These are phyloP conservation scores for Sebastes nivosus DNA, from an alignment of 2,797 vertebrate species.

Conservation along the genomic window DNA sequence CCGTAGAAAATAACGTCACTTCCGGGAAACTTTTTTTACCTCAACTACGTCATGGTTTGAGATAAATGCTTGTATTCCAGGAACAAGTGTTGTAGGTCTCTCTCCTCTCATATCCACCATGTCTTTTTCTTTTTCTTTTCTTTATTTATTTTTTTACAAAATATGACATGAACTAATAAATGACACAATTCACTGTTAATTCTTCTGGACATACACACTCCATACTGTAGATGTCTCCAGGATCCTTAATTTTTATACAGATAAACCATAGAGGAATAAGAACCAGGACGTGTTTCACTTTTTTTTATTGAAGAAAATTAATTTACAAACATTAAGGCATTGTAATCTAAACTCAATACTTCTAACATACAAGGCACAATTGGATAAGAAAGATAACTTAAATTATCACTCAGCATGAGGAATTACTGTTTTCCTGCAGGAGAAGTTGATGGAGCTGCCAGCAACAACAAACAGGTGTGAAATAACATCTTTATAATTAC, in stretches of 20 bases:
- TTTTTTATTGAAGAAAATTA: no score
- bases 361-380: no score
- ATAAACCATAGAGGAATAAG: conserved; percentile 48
- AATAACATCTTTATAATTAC: neutral
- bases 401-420: neutral
- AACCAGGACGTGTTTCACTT: conserved; percentile 46
- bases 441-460: neutral
- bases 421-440: neutral
- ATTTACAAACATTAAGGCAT: no score
- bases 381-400: no score
- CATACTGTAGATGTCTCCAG: conserved; percentile 62
- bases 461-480: neutral
- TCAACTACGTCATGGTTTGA: conserved; percentile 8
- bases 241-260: neutral
- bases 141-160: neutral
- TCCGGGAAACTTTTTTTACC: conserved; percentile 59
- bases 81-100: neutral
- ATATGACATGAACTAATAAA: neutral
- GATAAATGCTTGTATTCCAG: neutral
- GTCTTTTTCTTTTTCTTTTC: neutral
- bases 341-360: no score
- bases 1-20: conserved; percentile 65
- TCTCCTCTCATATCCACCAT: neutral
- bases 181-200: rapidly evolving
- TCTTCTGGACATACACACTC: conserved; percentile 21